These are phyloP conservation scores for Petrocephalus zakoni DNA, from an alignment of 2,113 vertebrate species.

Conservation along the genomic window DNA sequence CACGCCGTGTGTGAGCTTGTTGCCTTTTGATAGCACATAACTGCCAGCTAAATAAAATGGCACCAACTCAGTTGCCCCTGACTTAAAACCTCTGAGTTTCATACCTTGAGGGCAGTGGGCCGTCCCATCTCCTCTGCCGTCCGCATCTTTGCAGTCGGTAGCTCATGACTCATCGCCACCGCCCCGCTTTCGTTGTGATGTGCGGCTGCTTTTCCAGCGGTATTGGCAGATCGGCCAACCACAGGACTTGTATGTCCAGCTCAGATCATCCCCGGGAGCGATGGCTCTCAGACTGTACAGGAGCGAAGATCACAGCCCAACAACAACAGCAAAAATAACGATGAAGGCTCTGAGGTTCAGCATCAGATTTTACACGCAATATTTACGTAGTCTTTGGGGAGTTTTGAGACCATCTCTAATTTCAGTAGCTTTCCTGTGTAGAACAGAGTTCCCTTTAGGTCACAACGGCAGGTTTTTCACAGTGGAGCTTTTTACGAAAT, in stretches of 20 bases:
- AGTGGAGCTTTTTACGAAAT: constrained; percentile 51
- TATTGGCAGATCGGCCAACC: not conserved
- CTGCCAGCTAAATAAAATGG: constrained; percentile 24
- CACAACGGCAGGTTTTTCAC: constrained; percentile 42
- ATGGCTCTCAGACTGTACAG: constrained; percentile 40
- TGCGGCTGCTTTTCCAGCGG: not conserved
- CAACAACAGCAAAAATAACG: constrained; percentile 27
- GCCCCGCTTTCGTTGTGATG: not conserved
- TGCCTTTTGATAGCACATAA: constrained; percentile 36
- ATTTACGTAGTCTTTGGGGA: constrained; percentile 11
- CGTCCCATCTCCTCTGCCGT: not conserved
- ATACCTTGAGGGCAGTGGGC: not conserved
- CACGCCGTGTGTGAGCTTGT: constrained; percentile 32
- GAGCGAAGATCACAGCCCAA: constrained; percentile 5
- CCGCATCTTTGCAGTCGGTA: not conserved
- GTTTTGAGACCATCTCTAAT: constrained; percentile 21
- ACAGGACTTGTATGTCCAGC: constrained; percentile 15
- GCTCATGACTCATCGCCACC: not conserved
- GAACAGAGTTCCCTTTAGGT: constrained; percentile 38
- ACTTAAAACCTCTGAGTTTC: constrained; percentile 26
- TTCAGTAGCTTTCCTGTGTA: constrained; percentile 26
- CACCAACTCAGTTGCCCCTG: constrained; percentile 26
- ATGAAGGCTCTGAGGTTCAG: constrained; percentile 41
- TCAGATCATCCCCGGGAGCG: constrained; percentile 35
- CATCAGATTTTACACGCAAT: constrained; percentile 38